Evolutionary conservation across 2,113 vertebrate genomes (phyloP).

Genomic region (Semnopithecus entellus): DNA sequence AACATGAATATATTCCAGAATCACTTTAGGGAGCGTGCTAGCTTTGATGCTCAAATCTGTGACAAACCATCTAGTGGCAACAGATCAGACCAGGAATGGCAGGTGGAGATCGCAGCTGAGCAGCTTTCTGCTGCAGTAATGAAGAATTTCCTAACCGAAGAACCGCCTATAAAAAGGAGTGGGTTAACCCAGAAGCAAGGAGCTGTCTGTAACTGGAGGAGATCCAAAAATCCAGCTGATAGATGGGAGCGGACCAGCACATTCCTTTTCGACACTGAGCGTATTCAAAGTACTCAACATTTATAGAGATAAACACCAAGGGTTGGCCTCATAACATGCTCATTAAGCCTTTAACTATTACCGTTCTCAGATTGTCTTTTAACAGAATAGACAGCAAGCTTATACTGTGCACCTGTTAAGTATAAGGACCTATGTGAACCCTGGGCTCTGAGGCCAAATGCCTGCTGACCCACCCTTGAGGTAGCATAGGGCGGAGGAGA

Average conservation of each 20-base stretch:
- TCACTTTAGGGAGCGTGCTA: not conserved
- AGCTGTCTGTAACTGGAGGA: not conserved
- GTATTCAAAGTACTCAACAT: not conserved
- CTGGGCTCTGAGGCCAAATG: not conserved
- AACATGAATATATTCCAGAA: not conserved
- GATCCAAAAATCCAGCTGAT: rapidly evolving
- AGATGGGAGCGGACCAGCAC: not conserved
- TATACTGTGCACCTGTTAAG: not conserved
- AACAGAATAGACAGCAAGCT: not conserved
- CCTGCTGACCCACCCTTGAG: too few relatives aligned
- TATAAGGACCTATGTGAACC: not conserved
- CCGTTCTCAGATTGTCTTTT: not conserved
- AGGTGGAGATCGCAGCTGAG: not conserved
- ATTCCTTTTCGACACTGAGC: not conserved
- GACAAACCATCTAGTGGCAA: not conserved
- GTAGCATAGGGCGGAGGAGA: rapidly evolving
- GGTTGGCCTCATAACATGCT: not conserved
- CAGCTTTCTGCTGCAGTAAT: not conserved
- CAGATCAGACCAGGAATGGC: not conserved
- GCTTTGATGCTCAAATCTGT: not conserved
- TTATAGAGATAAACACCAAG: not conserved
- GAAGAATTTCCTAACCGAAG: not conserved
- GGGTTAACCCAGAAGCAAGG: not conserved
- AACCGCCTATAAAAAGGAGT: not conserved
- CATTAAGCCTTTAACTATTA: conserved; percentile 13